phyloP scores from a whole-genome alignment of 2,888 invertebrate species.

The Diabrotica balteata region DNA sequence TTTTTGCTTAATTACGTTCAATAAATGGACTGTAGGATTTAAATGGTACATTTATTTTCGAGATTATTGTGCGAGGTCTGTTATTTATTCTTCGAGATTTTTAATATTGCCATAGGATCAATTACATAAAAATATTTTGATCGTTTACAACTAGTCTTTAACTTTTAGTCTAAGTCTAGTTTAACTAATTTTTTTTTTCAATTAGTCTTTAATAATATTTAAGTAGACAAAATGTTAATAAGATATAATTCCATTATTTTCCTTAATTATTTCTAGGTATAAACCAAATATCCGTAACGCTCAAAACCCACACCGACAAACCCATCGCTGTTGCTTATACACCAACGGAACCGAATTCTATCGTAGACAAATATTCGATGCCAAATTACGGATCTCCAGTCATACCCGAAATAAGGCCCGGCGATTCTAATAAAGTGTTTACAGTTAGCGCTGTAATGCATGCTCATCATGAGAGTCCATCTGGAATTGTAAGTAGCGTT shows the following conservation, averaged over 20 bases:
- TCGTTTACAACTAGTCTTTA: too few relatives aligned
- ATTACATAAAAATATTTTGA: too few relatives aligned
- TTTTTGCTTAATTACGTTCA: too few relatives aligned
- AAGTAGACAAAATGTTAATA: too few relatives aligned
- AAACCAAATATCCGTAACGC: constrained; percentile 56
- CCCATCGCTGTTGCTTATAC: constrained; percentile 73
- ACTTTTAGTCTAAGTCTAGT: too few relatives aligned
- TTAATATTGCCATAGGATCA: too few relatives aligned
- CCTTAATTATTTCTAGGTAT: constrained; percentile 10
- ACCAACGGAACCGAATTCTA: constrained; percentile 61
- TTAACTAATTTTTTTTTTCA: too few relatives aligned
- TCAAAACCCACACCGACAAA: constrained; percentile 62
- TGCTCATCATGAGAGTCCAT: constrained; percentile 50
- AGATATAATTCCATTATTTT: not conserved
- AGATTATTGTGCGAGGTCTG: too few relatives aligned
- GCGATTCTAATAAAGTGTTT: constrained; percentile 48
- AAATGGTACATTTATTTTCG: too few relatives aligned
- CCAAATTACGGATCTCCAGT: constrained; percentile 62
- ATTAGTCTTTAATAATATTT: too few relatives aligned
- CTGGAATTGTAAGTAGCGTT: constrained; percentile 17
- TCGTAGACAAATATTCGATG: constrained; percentile 58
- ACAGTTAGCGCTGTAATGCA: constrained; percentile 60
- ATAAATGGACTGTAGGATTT: too few relatives aligned
- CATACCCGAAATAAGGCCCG: constrained; percentile 59
- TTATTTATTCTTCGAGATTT: too few relatives aligned